Evolutionary conservation across 2,888 invertebrate species (phyloP), one percentile per base, ranked within the genome.

Genomic region (Thumatha senex): DNA sequence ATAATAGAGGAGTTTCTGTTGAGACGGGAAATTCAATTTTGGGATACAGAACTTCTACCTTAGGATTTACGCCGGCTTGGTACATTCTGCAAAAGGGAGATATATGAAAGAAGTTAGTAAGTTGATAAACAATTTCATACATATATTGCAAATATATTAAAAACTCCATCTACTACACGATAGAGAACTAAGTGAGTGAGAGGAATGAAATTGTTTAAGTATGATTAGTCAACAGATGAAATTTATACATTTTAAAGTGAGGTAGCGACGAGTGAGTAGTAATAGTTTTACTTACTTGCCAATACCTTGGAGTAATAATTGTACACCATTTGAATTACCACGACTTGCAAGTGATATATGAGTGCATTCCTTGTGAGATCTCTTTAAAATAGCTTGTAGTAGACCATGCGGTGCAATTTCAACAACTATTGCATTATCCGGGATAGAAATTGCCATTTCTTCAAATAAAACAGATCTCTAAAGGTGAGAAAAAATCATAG

Each of bases 361-460:
- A 0, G 91, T 92, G 54, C 95, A 94, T 4, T 92, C 92, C n/a
- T 92, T 74, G 41, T 96, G 86, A 0, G 96, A 95, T 50, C 96
- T 91, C 72, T 95, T 95, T 9, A 98, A 81, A 60, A 98, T 96
- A 0, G 97, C 95, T 80, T 97, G 97, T 15, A 98, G 89, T 14
- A 98, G 89, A 15, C 96, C 95, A 68, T 98, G 97, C 0, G 98
- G 97, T 0, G 97, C 97, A 52, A 98, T 94, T 82, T 98, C 97
- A 43, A 98, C 94, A 1, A 95, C 92, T n/a, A 97, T 89, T 0
- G 97, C 96, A 72, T 96, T 94, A 7, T 92, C 86, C 0, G 97
- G 97, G 47, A 98, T 94, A 69, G 95, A 90, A 45, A 86, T 89
- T 7, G 95, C 86, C 0, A 95, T 95, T 81, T 97, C 97, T 76